A percentile compares a stretch with the other conserved stretches of the same genome.
These are phyloP conservation scores for Monoplex corrugatus DNA, from an alignment of 2,888 invertebrate genomes.

Conservation along the genomic window DNA sequence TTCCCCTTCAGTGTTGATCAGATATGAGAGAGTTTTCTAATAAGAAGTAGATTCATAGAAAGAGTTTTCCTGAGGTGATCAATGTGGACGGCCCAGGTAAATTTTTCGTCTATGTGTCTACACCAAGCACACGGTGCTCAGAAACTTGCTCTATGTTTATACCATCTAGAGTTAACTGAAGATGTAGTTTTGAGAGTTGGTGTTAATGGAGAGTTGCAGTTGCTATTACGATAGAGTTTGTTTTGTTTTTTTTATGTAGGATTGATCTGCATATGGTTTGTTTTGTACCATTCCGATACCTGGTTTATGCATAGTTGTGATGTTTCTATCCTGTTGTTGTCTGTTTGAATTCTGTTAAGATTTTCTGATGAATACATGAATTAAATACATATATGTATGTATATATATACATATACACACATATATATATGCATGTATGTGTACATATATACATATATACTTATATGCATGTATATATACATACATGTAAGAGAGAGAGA, in stretches of 20 bases:
- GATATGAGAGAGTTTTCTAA: no score
- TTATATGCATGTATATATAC: background rate
- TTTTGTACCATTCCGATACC: background rate
- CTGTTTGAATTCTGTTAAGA: background rate
- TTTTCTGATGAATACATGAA: background rate
- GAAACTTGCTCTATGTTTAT: no score
- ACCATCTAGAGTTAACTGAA: no score
- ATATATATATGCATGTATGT: background rate
- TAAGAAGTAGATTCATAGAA: no score
- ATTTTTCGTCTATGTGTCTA: no score
- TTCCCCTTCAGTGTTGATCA: no score
- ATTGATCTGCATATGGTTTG: background rate
- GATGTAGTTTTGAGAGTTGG: no score
- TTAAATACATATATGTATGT: constrained; percentile 22
- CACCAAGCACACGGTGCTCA: no score
- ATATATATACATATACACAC: background rate
- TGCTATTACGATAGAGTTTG: background rate
- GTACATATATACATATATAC: background rate
- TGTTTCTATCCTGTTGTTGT: background rate
- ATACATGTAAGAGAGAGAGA: no score
- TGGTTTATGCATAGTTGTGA: no score
- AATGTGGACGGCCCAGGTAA: no score
- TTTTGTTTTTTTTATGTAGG: background rate
- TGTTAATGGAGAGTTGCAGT: background rate
- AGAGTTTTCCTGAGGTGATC: no score